Percentiles rank a stretch among this genome's conserved stretches.
phyloP scores from a whole-genome alignment of 2,113 vertebrate species.

The Casuarius casuarius region DNA sequence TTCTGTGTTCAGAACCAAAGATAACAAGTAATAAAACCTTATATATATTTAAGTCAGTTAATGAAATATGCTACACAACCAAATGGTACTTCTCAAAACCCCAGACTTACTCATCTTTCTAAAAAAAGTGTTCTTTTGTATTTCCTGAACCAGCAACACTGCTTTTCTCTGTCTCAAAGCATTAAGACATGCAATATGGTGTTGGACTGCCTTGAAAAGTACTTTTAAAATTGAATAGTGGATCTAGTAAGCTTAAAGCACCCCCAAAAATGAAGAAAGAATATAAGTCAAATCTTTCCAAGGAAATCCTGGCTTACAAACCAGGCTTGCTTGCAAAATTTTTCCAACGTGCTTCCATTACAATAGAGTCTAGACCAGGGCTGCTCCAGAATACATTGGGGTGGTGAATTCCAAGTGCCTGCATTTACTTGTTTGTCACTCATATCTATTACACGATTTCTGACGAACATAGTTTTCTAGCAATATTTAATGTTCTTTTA shows the following conservation, averaged over 20 bases:
- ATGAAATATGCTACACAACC: background rate
- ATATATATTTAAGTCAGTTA: background rate
- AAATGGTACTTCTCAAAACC: background rate
- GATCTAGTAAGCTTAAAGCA: background rate
- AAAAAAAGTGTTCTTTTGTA: background rate
- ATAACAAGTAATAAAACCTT: background rate
- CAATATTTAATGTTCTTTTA: background rate
- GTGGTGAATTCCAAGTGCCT: background rate
- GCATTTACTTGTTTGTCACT: background rate
- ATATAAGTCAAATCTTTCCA: background rate
- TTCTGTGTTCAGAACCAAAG: background rate
- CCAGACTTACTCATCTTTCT: background rate
- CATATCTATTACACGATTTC: background rate
- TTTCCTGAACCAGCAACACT: background rate
- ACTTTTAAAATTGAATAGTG: background rate
- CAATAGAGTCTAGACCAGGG: background rate
- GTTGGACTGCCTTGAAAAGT: conserved; percentile 18
- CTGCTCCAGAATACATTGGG: background rate
- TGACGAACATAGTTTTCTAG: background rate
- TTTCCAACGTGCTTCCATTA: background rate
- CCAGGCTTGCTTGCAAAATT: background rate
- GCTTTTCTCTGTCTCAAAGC: background rate
- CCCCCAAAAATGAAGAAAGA: background rate
- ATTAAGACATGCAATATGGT: background rate
- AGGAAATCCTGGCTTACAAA: background rate